These are phyloP conservation scores for Osmerus eperlanus DNA, from an alignment of 2,113 vertebrate species.

Conservation along the genomic window DNA sequence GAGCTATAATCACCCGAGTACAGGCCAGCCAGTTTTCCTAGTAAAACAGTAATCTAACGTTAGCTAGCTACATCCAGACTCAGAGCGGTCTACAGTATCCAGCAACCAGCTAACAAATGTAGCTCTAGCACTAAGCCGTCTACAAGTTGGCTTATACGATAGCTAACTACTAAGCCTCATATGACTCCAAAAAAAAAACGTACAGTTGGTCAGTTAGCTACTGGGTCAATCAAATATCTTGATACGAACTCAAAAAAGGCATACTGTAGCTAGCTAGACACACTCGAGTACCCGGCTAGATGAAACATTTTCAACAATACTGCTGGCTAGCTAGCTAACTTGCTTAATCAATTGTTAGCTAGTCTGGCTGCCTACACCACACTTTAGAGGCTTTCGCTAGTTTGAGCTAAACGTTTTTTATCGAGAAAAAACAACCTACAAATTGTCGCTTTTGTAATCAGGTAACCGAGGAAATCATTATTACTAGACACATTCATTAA, in stretches of 20 bases:
- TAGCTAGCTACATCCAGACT: constrained; percentile 35
- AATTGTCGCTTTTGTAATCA: not conserved
- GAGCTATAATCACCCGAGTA: too few species aligned
- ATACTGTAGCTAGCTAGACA: not conserved
- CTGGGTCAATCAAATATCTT: too few species aligned
- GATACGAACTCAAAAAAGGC: too few species aligned
- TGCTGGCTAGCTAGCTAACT: constrained; percentile 32
- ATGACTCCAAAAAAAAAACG: not conserved
- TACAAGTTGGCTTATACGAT: too few species aligned
- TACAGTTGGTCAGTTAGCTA: not conserved
- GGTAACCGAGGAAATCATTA: not conserved
- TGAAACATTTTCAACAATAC: not conserved
- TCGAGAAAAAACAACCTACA: not conserved
- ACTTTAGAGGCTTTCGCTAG: constrained; percentile 50
- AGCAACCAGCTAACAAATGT: too few species aligned
- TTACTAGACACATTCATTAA: not conserved
- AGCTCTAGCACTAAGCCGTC: too few species aligned
- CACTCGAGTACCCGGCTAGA: not conserved
- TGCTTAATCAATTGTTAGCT: constrained; percentile 57
- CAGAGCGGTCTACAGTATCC: too few species aligned
- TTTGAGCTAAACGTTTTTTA: constrained; percentile 26
- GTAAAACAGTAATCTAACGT: constrained; percentile 35
- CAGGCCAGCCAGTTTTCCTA: too few species aligned
- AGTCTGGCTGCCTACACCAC: constrained; percentile 55
- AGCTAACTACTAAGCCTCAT: not conserved